These are phyloP conservation scores for Alviniconcha strummeri DNA, from an alignment of 2,888 invertebrate genomes.

Conservation along the genomic window DNA sequence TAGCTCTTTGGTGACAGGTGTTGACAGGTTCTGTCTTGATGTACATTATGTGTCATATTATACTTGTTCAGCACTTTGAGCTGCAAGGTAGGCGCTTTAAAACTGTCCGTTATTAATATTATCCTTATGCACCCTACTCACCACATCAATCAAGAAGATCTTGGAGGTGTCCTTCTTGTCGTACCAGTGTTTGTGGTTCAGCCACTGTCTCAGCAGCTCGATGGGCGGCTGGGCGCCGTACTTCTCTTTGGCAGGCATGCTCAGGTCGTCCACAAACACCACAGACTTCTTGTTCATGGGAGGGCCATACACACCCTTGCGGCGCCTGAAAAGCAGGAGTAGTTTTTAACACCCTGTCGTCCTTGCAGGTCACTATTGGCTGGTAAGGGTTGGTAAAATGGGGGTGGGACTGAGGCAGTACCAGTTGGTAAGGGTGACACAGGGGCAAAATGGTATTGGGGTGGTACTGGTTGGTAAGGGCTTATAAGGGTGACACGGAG, in stretches of 20 bases:
- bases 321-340: conserved; percentile 75
- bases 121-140: conserved; percentile 73
- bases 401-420: too few species aligned
- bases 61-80: too few species aligned
- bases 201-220: conserved; percentile 73
- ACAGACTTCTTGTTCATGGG: conserved; percentile 85
- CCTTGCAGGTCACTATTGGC: too few species aligned
- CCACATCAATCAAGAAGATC: conserved; percentile 81
- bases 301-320: conserved; percentile 94
- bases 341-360: too few species aligned
- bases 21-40: background rate
- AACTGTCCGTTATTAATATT: too few species aligned
- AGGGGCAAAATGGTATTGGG: background rate
- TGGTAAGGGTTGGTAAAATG: too few species aligned
- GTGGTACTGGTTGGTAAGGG: background rate
- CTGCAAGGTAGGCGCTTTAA: too few species aligned
- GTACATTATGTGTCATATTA: too few species aligned
- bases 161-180: conserved; percentile 73
- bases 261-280: conserved; percentile 71
- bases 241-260: conserved; percentile 74
- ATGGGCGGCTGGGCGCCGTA: conserved; percentile 75
- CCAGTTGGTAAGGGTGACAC: too few species aligned
- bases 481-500: too few species aligned
- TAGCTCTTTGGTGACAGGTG: background rate
- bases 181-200: conserved; percentile 74